Base-by-base conservation (phyloP, 2,113 vertebrate genomes). In the Mus musculus region DNA sequence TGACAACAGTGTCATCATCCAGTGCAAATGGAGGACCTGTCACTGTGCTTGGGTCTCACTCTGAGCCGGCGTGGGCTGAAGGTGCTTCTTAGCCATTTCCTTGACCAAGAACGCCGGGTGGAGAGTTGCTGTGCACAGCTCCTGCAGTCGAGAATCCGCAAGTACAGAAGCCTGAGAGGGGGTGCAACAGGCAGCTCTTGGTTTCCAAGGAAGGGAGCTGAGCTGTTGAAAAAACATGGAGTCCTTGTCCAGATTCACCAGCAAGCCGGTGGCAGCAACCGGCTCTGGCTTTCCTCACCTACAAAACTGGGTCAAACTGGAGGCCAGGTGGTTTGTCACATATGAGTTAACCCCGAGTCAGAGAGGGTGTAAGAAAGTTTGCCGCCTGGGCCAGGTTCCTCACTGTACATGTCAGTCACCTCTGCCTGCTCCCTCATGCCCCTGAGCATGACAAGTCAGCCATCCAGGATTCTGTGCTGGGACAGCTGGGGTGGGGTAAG, bases 291-390 rank as follows among this genome's bases (percentile, higher is more conserved):
- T 78, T 81, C 54, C 54, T 39, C 28, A 61, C 91, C 59, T 72
- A 71, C 10, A 46, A 82, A 98, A 95, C 73, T 42, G 24, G 94
- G 71, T 91, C 63, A 84, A 3, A 0, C 16, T 77, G 5, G 46
- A 82, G 93, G 89, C 30, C 80, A 77, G 54, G 4, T 94, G 76
- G 5, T 96, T 52, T 42, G 77, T 93, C 81, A 73, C 7, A 87
- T 7, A 92, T 96, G 93, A 96, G 28, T 24, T 49, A 89, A 52
- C 73, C 78, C 61, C 73, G 84, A 84, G 87, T 77, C 94, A 95
- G 59, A 36, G 52, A 46, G 71, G 30, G 86, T 11, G 6, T 59
- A 71, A 90, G 76, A 46, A 80, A 82, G 72, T n/a, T 80, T 42
- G 6, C 78, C 42, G 14, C 54, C 88, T 7, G 65, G 30, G 1